Percentiles rank a stretch among this genome's conserved stretches.
Evolutionary conservation across 2,797 vertebrate species (phyloP).

Genomic region (Spheniscus humboldti): DNA sequence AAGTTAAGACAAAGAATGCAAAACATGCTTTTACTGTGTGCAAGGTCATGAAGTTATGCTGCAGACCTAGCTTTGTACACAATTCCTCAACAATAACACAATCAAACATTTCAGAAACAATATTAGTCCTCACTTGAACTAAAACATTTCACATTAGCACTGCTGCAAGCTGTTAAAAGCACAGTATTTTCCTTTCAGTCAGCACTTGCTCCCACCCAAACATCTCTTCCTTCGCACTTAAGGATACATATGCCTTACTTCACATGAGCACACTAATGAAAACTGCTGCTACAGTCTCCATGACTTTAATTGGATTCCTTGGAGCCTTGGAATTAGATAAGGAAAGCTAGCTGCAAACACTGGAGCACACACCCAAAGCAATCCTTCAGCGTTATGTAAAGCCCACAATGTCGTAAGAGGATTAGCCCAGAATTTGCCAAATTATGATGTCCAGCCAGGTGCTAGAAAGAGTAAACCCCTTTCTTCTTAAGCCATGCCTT

Average conservation of each 20-base stretch:
- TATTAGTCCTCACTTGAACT: fast-evolving
- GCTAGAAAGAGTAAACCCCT: neutral
- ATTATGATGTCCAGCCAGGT: neutral
- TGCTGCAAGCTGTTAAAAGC: fast-evolving
- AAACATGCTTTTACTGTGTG: neutral
- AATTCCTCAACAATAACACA: neutral
- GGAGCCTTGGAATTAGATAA: neutral
- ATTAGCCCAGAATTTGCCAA: neutral
- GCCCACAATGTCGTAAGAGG: neutral
- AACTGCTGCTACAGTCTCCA: neutral
- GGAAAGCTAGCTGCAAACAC: neutral
- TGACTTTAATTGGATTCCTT: fast-evolving
- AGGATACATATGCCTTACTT: fast-evolving
- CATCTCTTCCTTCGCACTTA: fast-evolving
- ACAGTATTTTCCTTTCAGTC: fast-evolving
- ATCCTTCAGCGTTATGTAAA: neutral
- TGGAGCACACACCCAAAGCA: fast-evolving
- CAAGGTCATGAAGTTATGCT: fast-evolving
- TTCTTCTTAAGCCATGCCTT: neutral
- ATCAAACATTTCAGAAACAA: fast-evolving
- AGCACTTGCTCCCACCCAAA: neutral
- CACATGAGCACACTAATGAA: fast-evolving
- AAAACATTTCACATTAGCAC: fast-evolving
- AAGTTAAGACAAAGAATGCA: neutral
- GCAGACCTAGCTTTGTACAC: neutral